These are phyloP conservation scores for Portunus trituberculatus DNA, from an alignment of 1,140 invertebrate species.

Conservation along the genomic window DNA sequence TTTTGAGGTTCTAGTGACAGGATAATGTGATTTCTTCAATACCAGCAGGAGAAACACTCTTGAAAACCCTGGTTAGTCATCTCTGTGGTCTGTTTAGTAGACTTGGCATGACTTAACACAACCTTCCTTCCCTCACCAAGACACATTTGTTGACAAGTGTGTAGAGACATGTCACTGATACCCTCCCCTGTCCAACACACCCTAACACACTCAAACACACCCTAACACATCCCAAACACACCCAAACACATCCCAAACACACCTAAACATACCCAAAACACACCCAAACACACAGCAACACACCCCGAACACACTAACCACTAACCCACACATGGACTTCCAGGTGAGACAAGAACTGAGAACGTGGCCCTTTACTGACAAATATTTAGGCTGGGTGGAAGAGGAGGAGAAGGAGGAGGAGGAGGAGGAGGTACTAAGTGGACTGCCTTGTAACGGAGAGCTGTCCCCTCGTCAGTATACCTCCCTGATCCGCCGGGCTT, in stretches of 20 bases:
- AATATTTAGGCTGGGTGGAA: conserved; percentile 41
- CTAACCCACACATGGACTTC: conserved; percentile 64
- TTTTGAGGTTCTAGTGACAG: too few relatives aligned
- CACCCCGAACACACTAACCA: neutral
- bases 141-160: too few relatives aligned
- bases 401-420: neutral
- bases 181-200: too few relatives aligned
- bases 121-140: too few relatives aligned
- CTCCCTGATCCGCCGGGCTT: conserved; percentile 71
- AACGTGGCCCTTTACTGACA: conserved; percentile 57
- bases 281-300: conserved; percentile 26
- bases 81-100: too few relatives aligned
- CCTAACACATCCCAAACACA: neutral
- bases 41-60: too few relatives aligned
- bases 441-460: conserved; percentile 53
- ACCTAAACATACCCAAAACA: neutral
- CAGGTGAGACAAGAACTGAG: conserved; percentile 67
- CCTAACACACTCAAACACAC: neutral
- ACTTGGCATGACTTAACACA: too few relatives aligned
- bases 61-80: too few relatives aligned
- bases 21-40: too few relatives aligned
- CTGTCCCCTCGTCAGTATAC: conserved; percentile 69
- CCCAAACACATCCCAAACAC: too few relatives aligned
- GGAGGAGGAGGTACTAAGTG: neutral
- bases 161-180: too few relatives aligned